These are phyloP conservation scores for Bambusicola thoracicus DNA, from an alignment of 2,113 vertebrate genomes.

Conservation along the genomic window DNA sequence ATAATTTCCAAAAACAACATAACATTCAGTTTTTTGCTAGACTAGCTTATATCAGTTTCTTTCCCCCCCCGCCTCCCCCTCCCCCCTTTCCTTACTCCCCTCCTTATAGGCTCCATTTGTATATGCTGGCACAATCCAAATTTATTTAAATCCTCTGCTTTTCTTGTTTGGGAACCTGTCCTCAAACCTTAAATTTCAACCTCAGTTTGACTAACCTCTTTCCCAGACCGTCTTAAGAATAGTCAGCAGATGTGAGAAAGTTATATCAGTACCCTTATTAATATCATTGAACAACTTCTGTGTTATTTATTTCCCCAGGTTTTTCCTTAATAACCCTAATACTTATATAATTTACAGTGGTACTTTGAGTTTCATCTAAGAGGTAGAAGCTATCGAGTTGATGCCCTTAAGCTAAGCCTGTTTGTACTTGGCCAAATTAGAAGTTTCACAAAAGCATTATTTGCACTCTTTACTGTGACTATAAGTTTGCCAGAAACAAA, in stretches of 20 bases:
- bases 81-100: background rate
- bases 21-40: background rate
- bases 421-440: background rate
- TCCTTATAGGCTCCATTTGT: background rate
- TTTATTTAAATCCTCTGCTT: background rate
- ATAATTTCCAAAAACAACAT: background rate
- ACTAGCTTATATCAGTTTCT: background rate
- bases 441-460: background rate
- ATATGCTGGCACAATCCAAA: background rate
- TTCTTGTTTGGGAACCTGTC: background rate
- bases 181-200: background rate
- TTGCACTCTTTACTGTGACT: background rate
- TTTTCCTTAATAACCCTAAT: background rate
- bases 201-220: background rate
- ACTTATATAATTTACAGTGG: background rate
- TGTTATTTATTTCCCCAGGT: background rate
- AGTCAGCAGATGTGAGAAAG: background rate
- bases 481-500: background rate
- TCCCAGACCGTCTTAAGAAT: background rate
- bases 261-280: background rate
- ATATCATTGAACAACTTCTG: background rate
- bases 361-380: conserved; percentile 10
- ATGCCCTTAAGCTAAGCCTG: background rate
- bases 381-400: background rate
- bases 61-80: accelerated